Conservation (phyloP, 2,113 vertebrate species). For the Macquaria australasica region DNA sequence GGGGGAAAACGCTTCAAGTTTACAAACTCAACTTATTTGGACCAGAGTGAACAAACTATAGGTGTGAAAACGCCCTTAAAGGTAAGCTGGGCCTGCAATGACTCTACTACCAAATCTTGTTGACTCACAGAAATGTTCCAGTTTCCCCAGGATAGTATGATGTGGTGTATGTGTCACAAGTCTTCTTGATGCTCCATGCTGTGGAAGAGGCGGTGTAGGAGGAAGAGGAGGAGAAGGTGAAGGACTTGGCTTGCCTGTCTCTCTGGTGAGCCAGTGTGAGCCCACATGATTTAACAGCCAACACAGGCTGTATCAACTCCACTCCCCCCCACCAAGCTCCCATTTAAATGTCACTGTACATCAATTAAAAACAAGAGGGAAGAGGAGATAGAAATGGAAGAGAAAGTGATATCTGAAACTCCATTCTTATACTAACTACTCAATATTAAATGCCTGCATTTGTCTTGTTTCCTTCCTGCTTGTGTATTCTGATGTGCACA, state of each 20-base stretch:
- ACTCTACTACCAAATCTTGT: neutral
- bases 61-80: neutral
- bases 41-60: too few species aligned
- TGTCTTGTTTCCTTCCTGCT: neutral
- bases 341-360: neutral
- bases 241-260: conserved; percentile 1
- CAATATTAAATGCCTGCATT: neutral
- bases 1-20: too few species aligned
- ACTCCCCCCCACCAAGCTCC: neutral
- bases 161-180: neutral
- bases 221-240: conserved; percentile 18
- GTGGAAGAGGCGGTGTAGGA: conserved; percentile 1
- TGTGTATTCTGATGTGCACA: neutral
- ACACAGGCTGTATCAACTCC: neutral
- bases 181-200: neutral
- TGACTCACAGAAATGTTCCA: neutral
- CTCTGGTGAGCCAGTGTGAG: neutral
- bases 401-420: neutral
- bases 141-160: neutral
- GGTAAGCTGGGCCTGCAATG: neutral
- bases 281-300: neutral
- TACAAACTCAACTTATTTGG: too few species aligned
- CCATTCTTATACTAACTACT: neutral
- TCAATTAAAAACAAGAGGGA: neutral
- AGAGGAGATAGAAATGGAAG: neutral